Evolutionary conservation across 2,888 invertebrate genomes (phyloP).

Genomic region (Andricus quercusramuli): DNA sequence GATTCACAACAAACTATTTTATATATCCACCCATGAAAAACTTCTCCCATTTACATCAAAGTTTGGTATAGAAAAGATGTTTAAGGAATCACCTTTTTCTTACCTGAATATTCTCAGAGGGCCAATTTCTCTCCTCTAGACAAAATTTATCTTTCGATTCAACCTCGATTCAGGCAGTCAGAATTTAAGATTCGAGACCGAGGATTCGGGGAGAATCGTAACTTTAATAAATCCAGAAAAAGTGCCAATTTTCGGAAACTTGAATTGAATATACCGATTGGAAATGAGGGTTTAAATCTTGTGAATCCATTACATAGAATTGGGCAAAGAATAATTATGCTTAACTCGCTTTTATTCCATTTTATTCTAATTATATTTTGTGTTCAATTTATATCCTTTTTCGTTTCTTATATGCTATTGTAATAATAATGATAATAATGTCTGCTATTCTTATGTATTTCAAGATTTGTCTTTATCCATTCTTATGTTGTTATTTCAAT

Average conservation of each 20-base stretch:
- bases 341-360: too few relatives aligned
- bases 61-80: slow-evolving; percentile 15
- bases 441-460: too few relatives aligned
- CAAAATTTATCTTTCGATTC: slow-evolving; percentile 25
- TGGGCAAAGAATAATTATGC: not conserved
- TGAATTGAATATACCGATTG: slow-evolving; percentile 15
- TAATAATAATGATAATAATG: too few relatives aligned
- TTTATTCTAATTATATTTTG: too few relatives aligned
- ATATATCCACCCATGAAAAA: slow-evolving; percentile 17
- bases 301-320: not conserved
- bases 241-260: slow-evolving; percentile 11
- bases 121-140: slow-evolving; percentile 28
- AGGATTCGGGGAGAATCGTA: slow-evolving; percentile 13
- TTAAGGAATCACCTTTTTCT: slow-evolving; percentile 32
- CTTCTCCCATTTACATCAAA: slow-evolving; percentile 21
- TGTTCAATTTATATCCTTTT: too few relatives aligned
- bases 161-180: slow-evolving; percentile 20
- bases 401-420: too few relatives aligned
- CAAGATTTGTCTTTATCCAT: too few relatives aligned
- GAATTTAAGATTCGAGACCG: slow-evolving; percentile 35
- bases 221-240: slow-evolving; percentile 18
- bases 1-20: not conserved
- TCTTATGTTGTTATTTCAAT: too few relatives aligned
- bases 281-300: not conserved
- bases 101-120: slow-evolving; percentile 32